phyloP scores from a whole-genome alignment of 2,113 vertebrate genomes.

The Grammomys surdaster region DNA sequence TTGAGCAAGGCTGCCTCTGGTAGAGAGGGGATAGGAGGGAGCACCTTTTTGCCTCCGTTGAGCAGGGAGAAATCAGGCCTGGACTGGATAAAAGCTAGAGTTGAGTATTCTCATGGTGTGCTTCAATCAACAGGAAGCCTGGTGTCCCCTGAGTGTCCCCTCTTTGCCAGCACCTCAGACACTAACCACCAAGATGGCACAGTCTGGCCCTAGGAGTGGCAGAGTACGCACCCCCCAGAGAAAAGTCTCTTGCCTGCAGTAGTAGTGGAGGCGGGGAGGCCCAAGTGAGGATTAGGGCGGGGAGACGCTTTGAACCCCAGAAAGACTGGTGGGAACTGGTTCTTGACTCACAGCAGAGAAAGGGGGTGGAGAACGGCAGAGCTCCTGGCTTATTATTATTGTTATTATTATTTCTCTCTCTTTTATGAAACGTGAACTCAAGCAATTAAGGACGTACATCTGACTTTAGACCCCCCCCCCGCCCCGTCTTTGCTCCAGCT shows the following conservation, averaged over 20 bases:
- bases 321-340: conserved; percentile 75
- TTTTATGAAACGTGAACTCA: conserved; percentile 79
- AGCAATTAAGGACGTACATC: conserved; percentile 75
- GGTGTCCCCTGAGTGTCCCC: background rate
- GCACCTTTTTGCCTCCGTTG: background rate
- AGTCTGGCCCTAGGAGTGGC: background rate
- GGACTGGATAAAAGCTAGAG: conserved; percentile 10
- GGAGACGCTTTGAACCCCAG: conserved; percentile 76
- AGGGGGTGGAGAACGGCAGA: background rate
- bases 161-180: background rate
- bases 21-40: background rate
- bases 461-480: conserved; percentile 34
- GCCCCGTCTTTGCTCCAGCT: conserved; percentile 3
- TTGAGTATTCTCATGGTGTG: background rate
- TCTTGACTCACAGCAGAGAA: conserved; percentile 72
- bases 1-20: background rate
- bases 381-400: conserved; percentile 47
- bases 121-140: background rate
- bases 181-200: background rate
- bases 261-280: background rate
- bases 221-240: background rate
- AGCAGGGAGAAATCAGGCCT: background rate
- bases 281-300: conserved; percentile 55
- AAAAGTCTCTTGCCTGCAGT: conserved; percentile 1
- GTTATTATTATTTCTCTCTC: background rate